Evolutionary conservation across 2,113 vertebrate genomes (phyloP), one percentile per base, ranked within the genome.

Genomic region (Oenanthe melanoleuca): DNA sequence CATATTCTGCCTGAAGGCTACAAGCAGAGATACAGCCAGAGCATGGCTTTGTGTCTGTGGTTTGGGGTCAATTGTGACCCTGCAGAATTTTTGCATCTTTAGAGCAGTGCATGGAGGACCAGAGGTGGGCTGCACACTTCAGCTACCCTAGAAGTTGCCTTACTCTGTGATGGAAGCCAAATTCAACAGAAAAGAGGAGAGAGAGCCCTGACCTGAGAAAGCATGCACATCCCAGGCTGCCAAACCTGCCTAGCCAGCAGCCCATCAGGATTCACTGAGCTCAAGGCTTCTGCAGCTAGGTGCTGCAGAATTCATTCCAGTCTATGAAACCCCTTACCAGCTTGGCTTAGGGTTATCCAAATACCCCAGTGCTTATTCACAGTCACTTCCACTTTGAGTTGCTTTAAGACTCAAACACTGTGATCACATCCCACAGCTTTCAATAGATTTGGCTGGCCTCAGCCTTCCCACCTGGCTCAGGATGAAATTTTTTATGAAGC

Each of bases 1-100:
- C 2, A 0, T 31, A 8, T 55, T 72, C 57, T 82, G 14, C 24
- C 40, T 31, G n/a, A 16, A 55, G 53, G 21, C 15, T 79, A 49
- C 2, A 7, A 70, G 81, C 57, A 85, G 23, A 71, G 9, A 59
- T 10, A 0, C 0, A 0, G 12, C 19, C 60, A 80, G 59, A 69
- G 28, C 20, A 49, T 6, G 22, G 14, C 25, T 59, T 80, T 59
- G 20, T 47, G 31, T 59, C 21, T 44, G 56, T 23, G 12, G 65
- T 66, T 37, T 79, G 88, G 34, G 11, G 9, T 63, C 74, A 60
- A 2, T 23, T 81, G 28, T 67, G 71, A 49, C 2, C 18, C 17
- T 13, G 2, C 28, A 49, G 45, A 44, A 19, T 23, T 87, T 81
- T 61, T 57, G 18, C 20, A 78, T 19, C 17, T 83, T 86, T 80